Evolutionary conservation across 1,140 invertebrate genomes (phyloP).

Genomic region (Musca vetustissima): DNA sequence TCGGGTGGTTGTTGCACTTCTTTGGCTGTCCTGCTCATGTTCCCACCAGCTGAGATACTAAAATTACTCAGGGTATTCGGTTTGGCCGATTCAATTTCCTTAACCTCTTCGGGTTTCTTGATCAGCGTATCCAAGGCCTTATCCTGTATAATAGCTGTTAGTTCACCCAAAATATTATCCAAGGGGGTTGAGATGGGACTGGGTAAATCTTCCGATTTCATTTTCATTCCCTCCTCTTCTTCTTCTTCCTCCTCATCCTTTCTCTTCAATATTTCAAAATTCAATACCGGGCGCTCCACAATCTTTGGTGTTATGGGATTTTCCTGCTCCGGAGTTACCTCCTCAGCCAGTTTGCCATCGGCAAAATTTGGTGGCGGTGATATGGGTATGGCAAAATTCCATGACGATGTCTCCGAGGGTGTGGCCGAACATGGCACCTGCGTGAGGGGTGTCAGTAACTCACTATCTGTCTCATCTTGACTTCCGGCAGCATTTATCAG

Average conservation of each 20-base stretch:
- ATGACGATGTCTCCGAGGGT: slow-evolving; percentile 41
- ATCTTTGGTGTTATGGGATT: slow-evolving; percentile 35
- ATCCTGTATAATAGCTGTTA: slow-evolving; percentile 45
- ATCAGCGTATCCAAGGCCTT: slow-evolving; percentile 50
- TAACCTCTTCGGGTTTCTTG: slow-evolving; percentile 31
- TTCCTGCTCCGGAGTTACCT: slow-evolving; percentile 9
- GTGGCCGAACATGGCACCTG: slow-evolving; percentile 29
- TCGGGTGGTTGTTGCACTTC: neutral
- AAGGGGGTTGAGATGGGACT: slow-evolving; percentile 37
- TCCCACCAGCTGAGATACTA: slow-evolving; percentile 35
- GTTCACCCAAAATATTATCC: slow-evolving; percentile 46
- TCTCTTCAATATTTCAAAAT: slow-evolving; percentile 29
- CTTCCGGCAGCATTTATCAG: slow-evolving; percentile 30
- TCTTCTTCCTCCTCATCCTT: no score
- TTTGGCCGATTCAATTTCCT: slow-evolving; percentile 46
- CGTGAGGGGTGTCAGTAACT: slow-evolving; percentile 17
- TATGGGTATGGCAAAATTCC: slow-evolving; percentile 50
- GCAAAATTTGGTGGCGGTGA: slow-evolving; percentile 50
- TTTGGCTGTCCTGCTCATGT: slow-evolving; percentile 17
- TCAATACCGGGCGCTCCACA: slow-evolving; percentile 25
- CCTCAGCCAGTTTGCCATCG: slow-evolving; percentile 28
- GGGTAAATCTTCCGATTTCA: neutral
- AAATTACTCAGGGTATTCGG: slow-evolving; percentile 50
- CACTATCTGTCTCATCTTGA: slow-evolving; percentile 23
- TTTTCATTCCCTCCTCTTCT: neutral